Percentiles rank a stretch among this genome's conserved stretches.
phyloP scores from a whole-genome alignment of 2,113 vertebrate genomes.

The Hucho hucho region DNA sequence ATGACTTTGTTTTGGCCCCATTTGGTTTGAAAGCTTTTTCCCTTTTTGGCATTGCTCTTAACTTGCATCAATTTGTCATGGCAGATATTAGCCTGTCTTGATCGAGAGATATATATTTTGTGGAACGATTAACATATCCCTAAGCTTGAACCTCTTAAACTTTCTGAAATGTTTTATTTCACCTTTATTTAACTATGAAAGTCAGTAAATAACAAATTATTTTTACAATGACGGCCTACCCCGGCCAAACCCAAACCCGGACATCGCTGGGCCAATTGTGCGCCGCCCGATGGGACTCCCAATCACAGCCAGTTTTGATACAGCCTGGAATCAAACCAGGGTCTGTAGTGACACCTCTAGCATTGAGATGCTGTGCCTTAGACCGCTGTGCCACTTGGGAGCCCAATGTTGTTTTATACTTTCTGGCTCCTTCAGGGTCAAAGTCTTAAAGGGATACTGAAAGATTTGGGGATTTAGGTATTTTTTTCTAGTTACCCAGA shows the following conservation, averaged over 20 bases:
- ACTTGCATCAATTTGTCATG: conserved; percentile 56
- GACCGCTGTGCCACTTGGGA: no score
- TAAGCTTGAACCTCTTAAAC: conserved; percentile 35
- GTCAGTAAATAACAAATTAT: no score
- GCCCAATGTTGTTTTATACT: conserved; percentile 38
- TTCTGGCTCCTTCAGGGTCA: conserved; percentile 38
- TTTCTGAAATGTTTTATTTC: conserved; percentile 26
- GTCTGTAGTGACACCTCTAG: no score
- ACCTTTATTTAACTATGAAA: no score
- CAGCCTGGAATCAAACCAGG: no score
- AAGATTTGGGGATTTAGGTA: conserved; percentile 7
- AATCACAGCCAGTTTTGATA: no score
- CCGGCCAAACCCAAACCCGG: no score
- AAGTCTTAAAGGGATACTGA: conserved; percentile 36
- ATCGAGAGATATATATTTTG: conserved; percentile 53
- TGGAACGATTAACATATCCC: conserved; percentile 51
- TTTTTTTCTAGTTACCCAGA: no score
- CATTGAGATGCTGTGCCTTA: no score
- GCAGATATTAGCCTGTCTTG: conserved; percentile 54
- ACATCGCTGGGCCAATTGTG: no score
- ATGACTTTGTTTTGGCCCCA: conserved; percentile 57
- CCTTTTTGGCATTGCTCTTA: conserved; percentile 36
- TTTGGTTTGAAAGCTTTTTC: conserved; percentile 60
- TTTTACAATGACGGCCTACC: no score
- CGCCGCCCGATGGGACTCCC: no score